These are phyloP conservation scores for Crossaster papposus DNA, from an alignment of 53 echinoderm and acorn worm species.

Conservation along the genomic window DNA sequence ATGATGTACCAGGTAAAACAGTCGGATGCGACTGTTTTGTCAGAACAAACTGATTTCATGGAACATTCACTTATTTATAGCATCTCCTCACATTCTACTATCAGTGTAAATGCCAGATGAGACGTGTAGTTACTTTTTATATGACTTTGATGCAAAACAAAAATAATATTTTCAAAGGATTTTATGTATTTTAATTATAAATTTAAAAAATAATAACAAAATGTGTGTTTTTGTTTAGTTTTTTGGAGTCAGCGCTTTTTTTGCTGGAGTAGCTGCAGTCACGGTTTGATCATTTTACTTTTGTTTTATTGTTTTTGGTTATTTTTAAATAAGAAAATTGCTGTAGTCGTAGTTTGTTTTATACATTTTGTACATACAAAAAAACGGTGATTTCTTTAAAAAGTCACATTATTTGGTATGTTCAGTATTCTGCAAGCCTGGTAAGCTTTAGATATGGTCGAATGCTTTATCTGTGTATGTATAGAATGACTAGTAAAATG, in stretches of 20 bases:
- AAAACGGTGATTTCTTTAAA: constrained; percentile 44
- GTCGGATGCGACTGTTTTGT: no score
- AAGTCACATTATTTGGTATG: neutral
- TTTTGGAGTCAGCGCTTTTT: constrained; percentile 52
- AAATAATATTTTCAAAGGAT: constrained; percentile 60
- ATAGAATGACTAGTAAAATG: neutral
- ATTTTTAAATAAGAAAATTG: constrained; percentile 18
- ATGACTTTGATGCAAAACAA: constrained; percentile 58
- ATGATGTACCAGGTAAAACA: no score
- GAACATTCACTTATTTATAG: neutral
- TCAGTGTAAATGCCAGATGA: constrained; percentile 40
- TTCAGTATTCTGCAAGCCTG: constrained; percentile 6
- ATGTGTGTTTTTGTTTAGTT: constrained; percentile 29
- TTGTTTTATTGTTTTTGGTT: neutral
- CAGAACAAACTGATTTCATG: no score
- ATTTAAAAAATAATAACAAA: constrained; percentile 21
- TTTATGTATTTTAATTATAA: constrained; percentile 61
- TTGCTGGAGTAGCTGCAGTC: constrained; percentile 44
- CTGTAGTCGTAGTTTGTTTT: constrained; percentile 52
- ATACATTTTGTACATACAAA: constrained; percentile 53
- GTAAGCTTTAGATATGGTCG: constrained; percentile 16
- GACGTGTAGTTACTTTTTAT: constrained; percentile 55
- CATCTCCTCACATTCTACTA: constrained; percentile 28
- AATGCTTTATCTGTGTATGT: constrained; percentile 24
- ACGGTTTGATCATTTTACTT: neutral